Conservation (phyloP, 2,888 invertebrate genomes). For the Microctonus aethiopoides region DNA sequence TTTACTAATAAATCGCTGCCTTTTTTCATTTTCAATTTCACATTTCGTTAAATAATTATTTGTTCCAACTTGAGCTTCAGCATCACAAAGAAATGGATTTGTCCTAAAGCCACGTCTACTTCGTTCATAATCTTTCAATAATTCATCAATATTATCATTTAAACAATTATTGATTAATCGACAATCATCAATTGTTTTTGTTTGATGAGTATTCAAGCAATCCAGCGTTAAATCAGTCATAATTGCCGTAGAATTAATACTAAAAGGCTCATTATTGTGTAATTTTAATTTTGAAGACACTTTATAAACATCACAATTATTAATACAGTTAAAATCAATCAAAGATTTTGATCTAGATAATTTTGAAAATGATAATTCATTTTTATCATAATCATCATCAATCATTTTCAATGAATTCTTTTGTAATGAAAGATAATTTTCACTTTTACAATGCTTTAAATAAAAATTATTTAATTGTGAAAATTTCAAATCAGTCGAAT, state of each 20-base stretch:
- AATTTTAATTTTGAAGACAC: conserved; percentile 25
- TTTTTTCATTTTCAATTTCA: conserved; percentile 73
- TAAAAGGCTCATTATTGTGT: conserved; percentile 21
- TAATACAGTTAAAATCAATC: conserved; percentile 51
- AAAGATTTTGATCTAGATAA: conserved; percentile 56
- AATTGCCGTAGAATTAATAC: conserved; percentile 10
- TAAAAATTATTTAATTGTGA: conserved; percentile 4
- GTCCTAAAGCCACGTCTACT: conserved; percentile 60
- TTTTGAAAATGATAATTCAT: conserved; percentile 29
- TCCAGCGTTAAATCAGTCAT: neutral
- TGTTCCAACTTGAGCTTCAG: conserved; percentile 26
- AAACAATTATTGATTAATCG: conserved; percentile 14
- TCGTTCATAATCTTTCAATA: conserved; percentile 60
- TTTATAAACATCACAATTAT: conserved; percentile 30
- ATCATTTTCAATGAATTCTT: conserved; percentile 49
- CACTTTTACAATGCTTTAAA: conserved; percentile 49
- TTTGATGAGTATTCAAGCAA: neutral
- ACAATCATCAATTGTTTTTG: neutral
- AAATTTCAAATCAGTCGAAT: conserved; percentile 6
- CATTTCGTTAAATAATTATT: conserved; percentile 30
- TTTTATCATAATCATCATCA: conserved; percentile 36
- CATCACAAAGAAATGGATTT: conserved; percentile 56
- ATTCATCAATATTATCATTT: conserved; percentile 53
- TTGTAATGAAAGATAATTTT: conserved; percentile 51
- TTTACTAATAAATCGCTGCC: conserved; percentile 73